phyloP scores from a whole-genome alignment of 2,888 invertebrate genomes.

The Rhagonycha lutea region DNA sequence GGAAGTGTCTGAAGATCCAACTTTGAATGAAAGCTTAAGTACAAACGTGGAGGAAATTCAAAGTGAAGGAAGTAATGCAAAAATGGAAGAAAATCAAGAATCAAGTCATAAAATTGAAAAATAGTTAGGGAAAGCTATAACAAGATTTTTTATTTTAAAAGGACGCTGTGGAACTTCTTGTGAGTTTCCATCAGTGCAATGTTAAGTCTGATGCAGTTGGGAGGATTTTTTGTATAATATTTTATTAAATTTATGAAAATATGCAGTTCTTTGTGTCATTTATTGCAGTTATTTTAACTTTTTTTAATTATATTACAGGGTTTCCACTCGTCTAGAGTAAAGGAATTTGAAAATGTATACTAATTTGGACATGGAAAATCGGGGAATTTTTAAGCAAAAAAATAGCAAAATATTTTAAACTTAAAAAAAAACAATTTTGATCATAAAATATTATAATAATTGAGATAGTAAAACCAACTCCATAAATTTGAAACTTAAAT shows the following conservation, averaged over 20 bases:
- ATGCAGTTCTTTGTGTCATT: too few relatives aligned
- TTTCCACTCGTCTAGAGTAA: too few relatives aligned
- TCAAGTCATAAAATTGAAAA: background rate
- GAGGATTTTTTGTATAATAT: background rate
- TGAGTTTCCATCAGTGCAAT: background rate
- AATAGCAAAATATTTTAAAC: too few relatives aligned
- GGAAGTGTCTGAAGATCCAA: background rate
- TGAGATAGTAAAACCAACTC: too few relatives aligned
- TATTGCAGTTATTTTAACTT: too few relatives aligned
- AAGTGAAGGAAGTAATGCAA: background rate
- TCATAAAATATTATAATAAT: too few relatives aligned
- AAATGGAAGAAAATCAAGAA: background rate
- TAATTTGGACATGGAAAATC: too few relatives aligned
- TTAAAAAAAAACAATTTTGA: too few relatives aligned
- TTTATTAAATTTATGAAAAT: background rate
- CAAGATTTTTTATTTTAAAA: background rate
- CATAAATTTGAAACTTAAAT: too few relatives aligned
- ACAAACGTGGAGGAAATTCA: background rate
- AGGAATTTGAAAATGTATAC: too few relatives aligned
- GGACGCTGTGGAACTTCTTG: background rate
- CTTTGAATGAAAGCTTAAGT: background rate
- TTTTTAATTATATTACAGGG: too few relatives aligned
- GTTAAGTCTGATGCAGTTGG: background rate
- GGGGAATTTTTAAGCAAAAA: too few relatives aligned
- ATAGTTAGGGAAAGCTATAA: background rate